Evolutionary conservation across 2,797 vertebrate species (phyloP), one percentile per base, ranked within the genome.

Genomic region (Darevskia nairensis): DNA sequence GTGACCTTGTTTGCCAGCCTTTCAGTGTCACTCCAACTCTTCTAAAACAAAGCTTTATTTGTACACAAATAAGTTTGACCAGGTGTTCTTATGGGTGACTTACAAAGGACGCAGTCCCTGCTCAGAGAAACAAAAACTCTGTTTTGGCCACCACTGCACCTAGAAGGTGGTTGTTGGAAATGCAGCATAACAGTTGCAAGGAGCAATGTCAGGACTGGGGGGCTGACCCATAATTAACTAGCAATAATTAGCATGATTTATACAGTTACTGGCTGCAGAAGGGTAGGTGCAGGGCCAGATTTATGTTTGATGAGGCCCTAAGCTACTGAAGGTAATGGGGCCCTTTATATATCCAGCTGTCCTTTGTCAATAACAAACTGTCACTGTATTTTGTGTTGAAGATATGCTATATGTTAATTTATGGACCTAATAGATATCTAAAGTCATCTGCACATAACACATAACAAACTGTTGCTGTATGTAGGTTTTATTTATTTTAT

Each of bases 1-100:
- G 66, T 50, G 35, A 78, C 25, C 80, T 32, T 39, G 64, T 69
- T 15, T 55, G 64, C 61, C 64, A 39, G 71, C 1, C n/a, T 88
- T 78, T 82, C 50, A 55, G 1, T 4, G 13, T 8, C 25, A 85
- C 35, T 44, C 29, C 32, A 35, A 41, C 17, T 80, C n/a, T 29
- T 71, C 68, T 41, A 86, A 71, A 71, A 72, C 44, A 71, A n/a
- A 2, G 44, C 29, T 72, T 4, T 81, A 74, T 66, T 77, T 77
- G 29, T 32, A 85, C 39, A 78, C 59, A 85, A 46, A 85, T 46
- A 85, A 86, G n/a, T 41, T 68, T 80, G 44, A 41, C 66, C 46
- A 39, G 80, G 32, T 32, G 17, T 72, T 39, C 59, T 19, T 55
- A 17, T 21, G 74, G 55, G 15, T 39, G n/a, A 41, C n/a, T 80